These are phyloP conservation scores for Artemia sinica DNA, from an alignment of 2,888 invertebrate species.

Conservation along the genomic window DNA sequence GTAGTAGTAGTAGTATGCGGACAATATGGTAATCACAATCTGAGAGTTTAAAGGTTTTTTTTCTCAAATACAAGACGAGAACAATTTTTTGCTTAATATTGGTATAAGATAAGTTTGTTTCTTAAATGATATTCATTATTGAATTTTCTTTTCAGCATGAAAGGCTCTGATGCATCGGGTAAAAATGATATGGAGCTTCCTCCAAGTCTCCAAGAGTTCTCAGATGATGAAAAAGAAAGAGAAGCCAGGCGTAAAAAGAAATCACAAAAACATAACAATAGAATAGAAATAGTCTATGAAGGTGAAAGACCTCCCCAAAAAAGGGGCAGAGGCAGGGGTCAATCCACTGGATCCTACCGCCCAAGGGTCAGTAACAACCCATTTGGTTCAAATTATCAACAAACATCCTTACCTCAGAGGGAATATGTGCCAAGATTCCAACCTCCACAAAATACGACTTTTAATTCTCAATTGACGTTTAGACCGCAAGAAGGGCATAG, in stretches of 20 bases:
- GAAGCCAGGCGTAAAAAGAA: conserved; percentile 26
- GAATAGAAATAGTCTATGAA: neutral
- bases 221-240: conserved; percentile 72
- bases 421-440: too few relatives aligned
- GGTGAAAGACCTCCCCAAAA: neutral
- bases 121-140: too few relatives aligned
- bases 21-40: too few relatives aligned
- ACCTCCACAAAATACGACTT: too few relatives aligned
- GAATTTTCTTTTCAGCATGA: conserved; percentile 40
- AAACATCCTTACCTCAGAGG: too few relatives aligned
- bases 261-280: conserved; percentile 13
- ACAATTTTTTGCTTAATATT: too few relatives aligned
- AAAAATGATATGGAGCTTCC: conserved; percentile 64
- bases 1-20: too few relatives aligned
- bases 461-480: too few relatives aligned
- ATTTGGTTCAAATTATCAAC: neutral
- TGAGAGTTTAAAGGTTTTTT: too few relatives aligned
- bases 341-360: neutral
- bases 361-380: neutral
- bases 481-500: too few relatives aligned
- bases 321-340: conserved; percentile 5
- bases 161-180: conserved; percentile 79
- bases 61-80: too few relatives aligned
- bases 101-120: too few relatives aligned
- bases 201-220: conserved; percentile 50